These are phyloP conservation scores for Leptatherina wallacei DNA, from an alignment of 2,797 vertebrate genomes.

Conservation along the genomic window DNA sequence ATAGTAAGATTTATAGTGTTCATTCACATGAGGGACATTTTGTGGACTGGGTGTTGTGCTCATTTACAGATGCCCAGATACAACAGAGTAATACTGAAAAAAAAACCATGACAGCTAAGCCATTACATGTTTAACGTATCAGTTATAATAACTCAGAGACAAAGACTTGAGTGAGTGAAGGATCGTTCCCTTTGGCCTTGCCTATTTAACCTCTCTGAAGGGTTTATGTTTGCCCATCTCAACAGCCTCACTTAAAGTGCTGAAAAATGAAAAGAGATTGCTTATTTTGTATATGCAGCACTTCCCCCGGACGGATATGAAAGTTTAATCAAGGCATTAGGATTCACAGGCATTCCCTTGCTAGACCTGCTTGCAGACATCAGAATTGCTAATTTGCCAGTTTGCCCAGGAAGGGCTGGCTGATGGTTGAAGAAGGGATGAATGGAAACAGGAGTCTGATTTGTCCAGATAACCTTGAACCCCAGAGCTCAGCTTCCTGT, in stretches of 20 bases:
- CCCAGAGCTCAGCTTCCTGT: conserved; percentile 71
- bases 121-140: conserved; percentile 23
- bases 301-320: conserved; percentile 76
- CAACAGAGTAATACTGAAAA: conserved; percentile 8
- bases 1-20: conserved; percentile 45
- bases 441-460: conserved; percentile 82
- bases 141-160: conserved; percentile 35
- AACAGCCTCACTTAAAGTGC: conserved; percentile 60
- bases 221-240: conserved; percentile 63
- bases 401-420: conserved; percentile 69
- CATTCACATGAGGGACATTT: conserved; percentile 30
- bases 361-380: conserved; percentile 81
- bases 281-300: conserved; percentile 80
- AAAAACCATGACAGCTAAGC: conserved; percentile 4
- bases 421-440: conserved; percentile 72
- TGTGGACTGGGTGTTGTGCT: conserved; percentile 8
- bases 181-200: conserved; percentile 34
- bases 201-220: conserved; percentile 73
- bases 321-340: conserved; percentile 84
- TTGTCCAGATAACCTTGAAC: conserved; percentile 82
- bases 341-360: conserved; percentile 79
- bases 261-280: conserved; percentile 75
- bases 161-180: conserved; percentile 49
- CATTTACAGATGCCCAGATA: background rate
- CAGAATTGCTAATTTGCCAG: conserved; percentile 83